Percentiles rank a stretch among this genome's conserved stretches.
These are phyloP conservation scores for Cottoperca gobio DNA, from an alignment of 2,797 vertebrate species.

Conservation along the genomic window DNA sequence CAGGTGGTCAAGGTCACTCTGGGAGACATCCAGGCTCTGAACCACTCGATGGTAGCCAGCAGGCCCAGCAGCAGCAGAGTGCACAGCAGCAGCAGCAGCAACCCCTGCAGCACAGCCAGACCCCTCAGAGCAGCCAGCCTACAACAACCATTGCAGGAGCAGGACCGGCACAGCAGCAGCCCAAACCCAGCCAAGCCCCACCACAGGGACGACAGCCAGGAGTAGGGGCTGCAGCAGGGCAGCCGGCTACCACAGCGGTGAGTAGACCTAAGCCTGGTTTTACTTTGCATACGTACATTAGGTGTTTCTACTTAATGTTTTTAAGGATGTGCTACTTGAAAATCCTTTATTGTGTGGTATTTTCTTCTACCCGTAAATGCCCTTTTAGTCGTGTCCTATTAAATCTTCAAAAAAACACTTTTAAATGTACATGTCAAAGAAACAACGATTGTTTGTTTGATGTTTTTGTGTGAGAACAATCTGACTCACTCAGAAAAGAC, in stretches of 20 bases:
- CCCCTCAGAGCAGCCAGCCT: conserved; percentile 72
- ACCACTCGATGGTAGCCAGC: conserved; percentile 73
- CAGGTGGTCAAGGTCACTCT: conserved; percentile 73
- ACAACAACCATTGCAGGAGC: conserved; percentile 70
- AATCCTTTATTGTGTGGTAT: background rate
- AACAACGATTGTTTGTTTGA: background rate
- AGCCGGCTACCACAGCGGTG: conserved; percentile 84
- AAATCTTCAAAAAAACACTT: background rate
- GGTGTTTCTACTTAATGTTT: background rate
- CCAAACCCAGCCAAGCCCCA: conserved; percentile 77
- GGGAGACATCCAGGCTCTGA: conserved; percentile 80
- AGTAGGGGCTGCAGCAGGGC: conserved; percentile 72
- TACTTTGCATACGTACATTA: background rate
- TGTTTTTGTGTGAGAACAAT: conserved; percentile 16
- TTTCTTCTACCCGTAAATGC: conserved; percentile 1
- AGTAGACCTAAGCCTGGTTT: conserved; percentile 64
- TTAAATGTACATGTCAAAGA: conserved; percentile 11
- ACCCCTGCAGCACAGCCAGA: conserved; percentile 75
- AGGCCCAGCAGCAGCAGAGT: conserved; percentile 59
- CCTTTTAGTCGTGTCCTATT: background rate
- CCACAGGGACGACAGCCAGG: conserved; percentile 80
- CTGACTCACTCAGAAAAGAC: background rate
- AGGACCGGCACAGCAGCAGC: conserved; percentile 77
- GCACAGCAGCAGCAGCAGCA: conserved; percentile 74
- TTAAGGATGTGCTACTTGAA: background rate